Base-by-base conservation (phyloP, 2,113 vertebrate genomes). In the Odobenus rosmarus region DNA sequence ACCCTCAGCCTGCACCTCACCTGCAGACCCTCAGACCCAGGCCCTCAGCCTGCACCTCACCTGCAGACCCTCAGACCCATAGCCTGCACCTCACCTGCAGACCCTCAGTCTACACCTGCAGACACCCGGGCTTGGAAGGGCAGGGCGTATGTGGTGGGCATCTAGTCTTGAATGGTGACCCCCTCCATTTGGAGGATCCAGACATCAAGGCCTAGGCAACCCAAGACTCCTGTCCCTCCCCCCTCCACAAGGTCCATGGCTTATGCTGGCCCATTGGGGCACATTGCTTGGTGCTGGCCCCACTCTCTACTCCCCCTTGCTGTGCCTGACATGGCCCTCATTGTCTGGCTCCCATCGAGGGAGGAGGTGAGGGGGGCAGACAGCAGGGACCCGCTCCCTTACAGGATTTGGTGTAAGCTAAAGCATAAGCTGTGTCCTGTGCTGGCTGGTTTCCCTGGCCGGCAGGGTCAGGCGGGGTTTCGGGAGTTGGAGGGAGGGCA, bases 271-370 rank as follows among this genome's bases (percentile, higher is more conserved):
- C 10, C 14, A 16, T 3, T 71, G 51, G 64, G 46, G n/a, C 15
- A 11, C 2, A 26, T 31, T 10, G 33, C 31, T 87, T n/a, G 49
- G 33, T 24, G 23, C 83, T 12, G 3, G 28, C 39, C 26, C 23
- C 24, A 0, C 2, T 33, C 49, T 80, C 28, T n/a, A 8, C 4
- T 5, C 76, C 71, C 76, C 31, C 46, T 53, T 4, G 16, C 46
- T 10, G 9, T 19, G 19, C 61, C 21, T 4, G 51, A 21, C 15
- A 16, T 1, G 15, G 7, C n/a, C 13, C 31, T 23, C 39, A 2
- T 19, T 3, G 42, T 33, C 39, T 10, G 31, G 61, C 19, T 15
- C 31, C 18, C 2, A 0, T n/a, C 1, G 10, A 33, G 10, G 46
- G 19, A 33, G 23, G 85, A 39, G 6, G 46, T 4, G 8, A 24